Evolutionary conservation across 2,113 vertebrate species (phyloP).

Genomic region (Girardinichthys multiradiatus): DNA sequence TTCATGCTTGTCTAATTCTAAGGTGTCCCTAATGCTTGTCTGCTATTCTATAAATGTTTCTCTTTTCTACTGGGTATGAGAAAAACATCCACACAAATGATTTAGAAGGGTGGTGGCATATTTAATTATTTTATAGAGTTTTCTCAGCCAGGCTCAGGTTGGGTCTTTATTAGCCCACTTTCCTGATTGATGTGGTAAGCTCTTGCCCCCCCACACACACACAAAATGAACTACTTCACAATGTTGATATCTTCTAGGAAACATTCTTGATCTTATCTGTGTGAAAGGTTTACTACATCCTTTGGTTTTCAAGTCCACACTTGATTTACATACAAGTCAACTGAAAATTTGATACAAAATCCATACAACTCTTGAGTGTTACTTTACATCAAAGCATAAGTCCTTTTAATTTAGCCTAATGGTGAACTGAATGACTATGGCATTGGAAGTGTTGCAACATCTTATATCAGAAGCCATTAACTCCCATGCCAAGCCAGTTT

Average conservation of each 20-base stretch:
- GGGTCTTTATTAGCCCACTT: background rate
- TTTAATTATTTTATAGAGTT: background rate
- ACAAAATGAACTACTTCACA: too few species aligned
- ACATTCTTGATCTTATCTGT: too few species aligned
- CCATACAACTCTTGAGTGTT: background rate
- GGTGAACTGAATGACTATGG: slow-evolving; percentile 35
- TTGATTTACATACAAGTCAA: background rate
- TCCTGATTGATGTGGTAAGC: background rate
- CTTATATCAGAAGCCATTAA: slow-evolving; percentile 27
- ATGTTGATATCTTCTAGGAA: too few species aligned
- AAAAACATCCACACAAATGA: background rate
- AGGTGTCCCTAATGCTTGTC: too few species aligned
- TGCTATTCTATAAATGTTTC: background rate
- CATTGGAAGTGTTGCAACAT: slow-evolving; percentile 41
- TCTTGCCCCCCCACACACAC: too few species aligned
- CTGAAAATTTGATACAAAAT: slow-evolving; percentile 14
- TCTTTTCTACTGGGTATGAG: background rate
- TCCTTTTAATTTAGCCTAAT: slow-evolving; percentile 17
- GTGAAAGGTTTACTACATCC: too few species aligned
- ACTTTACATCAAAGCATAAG: slow-evolving; percentile 20
- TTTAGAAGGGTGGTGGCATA: background rate
- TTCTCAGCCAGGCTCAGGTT: background rate
- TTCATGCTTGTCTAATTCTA: too few species aligned
- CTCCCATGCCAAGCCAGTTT: slow-evolving; percentile 19
- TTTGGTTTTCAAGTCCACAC: slow-evolving; percentile 8